Evolutionary conservation across 92 coral and sea anemone genomes (phyloP).

Genomic region (Nematostella vectensis): DNA sequence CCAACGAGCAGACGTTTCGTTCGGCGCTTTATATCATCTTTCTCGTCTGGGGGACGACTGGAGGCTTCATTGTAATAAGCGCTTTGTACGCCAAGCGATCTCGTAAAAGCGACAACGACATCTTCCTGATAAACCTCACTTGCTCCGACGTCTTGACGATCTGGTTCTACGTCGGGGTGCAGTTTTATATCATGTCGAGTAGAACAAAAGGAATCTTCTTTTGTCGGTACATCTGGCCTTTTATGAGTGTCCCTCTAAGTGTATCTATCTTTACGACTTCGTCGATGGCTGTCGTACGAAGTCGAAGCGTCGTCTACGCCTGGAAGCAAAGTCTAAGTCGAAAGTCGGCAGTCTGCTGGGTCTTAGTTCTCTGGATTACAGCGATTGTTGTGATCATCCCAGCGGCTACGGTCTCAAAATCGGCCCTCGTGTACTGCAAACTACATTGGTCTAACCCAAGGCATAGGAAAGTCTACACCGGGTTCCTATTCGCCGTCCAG

Average conservation of each 20-base stretch:
- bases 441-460: constrained; percentile 7
- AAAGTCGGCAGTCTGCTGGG: constrained; percentile 6
- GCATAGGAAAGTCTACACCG: constrained; percentile 9
- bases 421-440: constrained; percentile 5
- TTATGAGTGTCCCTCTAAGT: constrained; percentile 20
- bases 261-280: constrained; percentile 17
- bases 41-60: constrained; percentile 21
- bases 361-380: constrained; percentile 8
- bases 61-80: constrained; percentile 9
- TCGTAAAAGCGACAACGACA: constrained; percentile 13
- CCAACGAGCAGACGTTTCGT: constrained; percentile 16
- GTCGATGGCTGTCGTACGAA: constrained; percentile 20
- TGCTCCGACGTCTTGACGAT: constrained; percentile 19
- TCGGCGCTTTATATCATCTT: constrained; percentile 5
- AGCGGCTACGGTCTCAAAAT: constrained; percentile 10
- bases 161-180: constrained; percentile 28
- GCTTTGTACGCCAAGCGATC: constrained; percentile 11
- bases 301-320: constrained; percentile 11
- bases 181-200: constrained; percentile 12
- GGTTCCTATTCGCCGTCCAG: constrained; percentile 13
- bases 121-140: constrained; percentile 20
- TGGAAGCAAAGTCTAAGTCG: constrained; percentile 10
- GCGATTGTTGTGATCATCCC: constrained; percentile 14
- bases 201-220: not conserved
- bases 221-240: constrained; percentile 15